phyloP scores from a whole-genome alignment of 2,797 vertebrate genomes.

The Macropus fuliginosus region DNA sequence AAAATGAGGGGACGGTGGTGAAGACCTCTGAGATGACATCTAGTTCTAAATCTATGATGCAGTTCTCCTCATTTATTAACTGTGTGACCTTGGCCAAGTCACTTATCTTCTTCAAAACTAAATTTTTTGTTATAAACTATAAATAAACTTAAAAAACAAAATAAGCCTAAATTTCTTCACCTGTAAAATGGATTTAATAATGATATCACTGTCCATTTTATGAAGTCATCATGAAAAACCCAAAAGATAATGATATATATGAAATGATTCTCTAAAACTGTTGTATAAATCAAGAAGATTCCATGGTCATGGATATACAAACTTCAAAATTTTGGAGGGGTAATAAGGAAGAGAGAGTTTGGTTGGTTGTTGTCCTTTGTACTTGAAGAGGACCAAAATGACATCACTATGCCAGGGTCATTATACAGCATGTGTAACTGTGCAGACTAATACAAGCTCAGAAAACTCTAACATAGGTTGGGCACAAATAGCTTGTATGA shows the following conservation, averaged over 20 bases:
- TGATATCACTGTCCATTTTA: not conserved
- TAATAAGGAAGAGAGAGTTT: too few species aligned
- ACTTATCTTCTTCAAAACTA: not conserved
- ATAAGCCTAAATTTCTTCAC: too few species aligned
- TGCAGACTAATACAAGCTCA: too few species aligned
- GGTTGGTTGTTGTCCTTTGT: too few species aligned
- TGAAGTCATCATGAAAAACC: not conserved
- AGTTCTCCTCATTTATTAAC: not conserved
- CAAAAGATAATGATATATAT: not conserved
- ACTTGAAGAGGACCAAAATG: too few species aligned
- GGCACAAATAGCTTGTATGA: too few species aligned
- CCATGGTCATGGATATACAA: not conserved
- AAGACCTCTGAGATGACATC: not conserved
- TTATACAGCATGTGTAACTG: rapidly evolving
- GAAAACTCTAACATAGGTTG: too few species aligned
- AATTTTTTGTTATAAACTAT: not conserved
- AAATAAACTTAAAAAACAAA: too few species aligned
- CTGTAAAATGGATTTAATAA: not conserved
- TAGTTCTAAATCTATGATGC: not conserved
- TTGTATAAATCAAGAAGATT: not conserved
- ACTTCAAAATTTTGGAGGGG: not conserved
- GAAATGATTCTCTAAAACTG: too few species aligned
- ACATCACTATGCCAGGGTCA: too few species aligned
- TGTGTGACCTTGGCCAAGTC: not conserved
- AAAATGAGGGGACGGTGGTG: not conserved